Base-by-base conservation (phyloP, 2,888 invertebrate genomes). In the Labia minor region DNA sequence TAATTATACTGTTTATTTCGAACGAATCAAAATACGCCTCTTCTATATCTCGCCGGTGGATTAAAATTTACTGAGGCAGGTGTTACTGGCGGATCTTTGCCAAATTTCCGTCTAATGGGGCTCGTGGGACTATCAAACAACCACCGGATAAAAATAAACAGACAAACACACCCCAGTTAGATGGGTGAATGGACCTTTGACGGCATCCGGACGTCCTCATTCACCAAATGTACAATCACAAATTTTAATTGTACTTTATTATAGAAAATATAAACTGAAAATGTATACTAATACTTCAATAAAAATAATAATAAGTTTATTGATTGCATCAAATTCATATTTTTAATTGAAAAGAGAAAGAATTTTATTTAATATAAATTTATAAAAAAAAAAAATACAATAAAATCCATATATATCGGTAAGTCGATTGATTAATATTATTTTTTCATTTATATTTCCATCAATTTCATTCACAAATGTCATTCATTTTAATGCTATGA, bases 51-150 rank as follows among this genome's bases (percentile, higher is more conserved):
- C 6, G 49, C 14, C 8, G 49, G 49, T 11, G 49, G 49, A 16
- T 49, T 3, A 8, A 26, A 49, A 49, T 49, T 49, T 49, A 49
- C 49, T 4, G n/a, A n/a, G 49, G 49, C 49, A 49, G 49, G 49
- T 49, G 49, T 49, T 2, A 16, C 2, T 49, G 49, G 49, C 49
- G 49, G 49, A 49, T 49, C 49, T 49, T 49, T 49, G 49, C 49
- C 49, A 49, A 49, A 49, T 49, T 49, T 16, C 49, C 14, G n/a
- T 49, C 49, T 49, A 49, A 49, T 49, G 49, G 49, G n/a, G n/a
- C 49, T 49, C 8, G 16, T n/a, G 49, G 49, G 49, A 14, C 49
- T 16, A 49, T 49, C 49, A 49, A 49, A 11, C 49, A 49, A 49
- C 49, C 49, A 49, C 14, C 49, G 49, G 49, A 14, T 16, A 49